phyloP scores from a whole-genome alignment of 2,113 vertebrate genomes.

The Balaeniceps rex region DNA sequence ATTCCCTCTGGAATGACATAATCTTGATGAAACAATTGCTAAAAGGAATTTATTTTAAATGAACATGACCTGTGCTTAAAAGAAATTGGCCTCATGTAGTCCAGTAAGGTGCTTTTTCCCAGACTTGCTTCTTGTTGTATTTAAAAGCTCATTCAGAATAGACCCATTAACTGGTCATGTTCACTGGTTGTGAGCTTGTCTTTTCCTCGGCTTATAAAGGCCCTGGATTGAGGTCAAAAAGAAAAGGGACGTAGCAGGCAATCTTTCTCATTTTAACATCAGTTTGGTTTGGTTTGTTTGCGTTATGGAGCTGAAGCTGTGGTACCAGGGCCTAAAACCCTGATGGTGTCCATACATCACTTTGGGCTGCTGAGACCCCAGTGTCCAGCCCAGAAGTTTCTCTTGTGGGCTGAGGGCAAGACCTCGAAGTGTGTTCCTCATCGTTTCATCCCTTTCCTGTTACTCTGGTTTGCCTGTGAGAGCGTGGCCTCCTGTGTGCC shows the following conservation, averaged over 20 bases:
- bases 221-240: constrained; percentile 8
- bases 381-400: background rate
- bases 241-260: background rate
- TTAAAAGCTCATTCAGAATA: constrained; percentile 8
- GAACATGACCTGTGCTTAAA: background rate
- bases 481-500: fast-evolving
- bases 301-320: background rate
- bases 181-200: constrained; percentile 17
- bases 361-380: background rate
- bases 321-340: background rate
- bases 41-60: constrained; percentile 10
- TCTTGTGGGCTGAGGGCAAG: background rate
- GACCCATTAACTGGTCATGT: background rate
- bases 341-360: background rate
- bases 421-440: background rate
- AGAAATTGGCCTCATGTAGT: background rate
- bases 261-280: background rate
- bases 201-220: constrained; percentile 3
- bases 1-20: background rate
- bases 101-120: background rate
- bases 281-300: background rate
- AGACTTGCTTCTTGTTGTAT: background rate
- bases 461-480: background rate
- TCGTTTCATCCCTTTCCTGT: background rate
- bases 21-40: background rate